Evolutionary conservation across 1,140 invertebrate species (phyloP), one percentile per base, ranked within the genome.

Genomic region (Manduca sexta): DNA sequence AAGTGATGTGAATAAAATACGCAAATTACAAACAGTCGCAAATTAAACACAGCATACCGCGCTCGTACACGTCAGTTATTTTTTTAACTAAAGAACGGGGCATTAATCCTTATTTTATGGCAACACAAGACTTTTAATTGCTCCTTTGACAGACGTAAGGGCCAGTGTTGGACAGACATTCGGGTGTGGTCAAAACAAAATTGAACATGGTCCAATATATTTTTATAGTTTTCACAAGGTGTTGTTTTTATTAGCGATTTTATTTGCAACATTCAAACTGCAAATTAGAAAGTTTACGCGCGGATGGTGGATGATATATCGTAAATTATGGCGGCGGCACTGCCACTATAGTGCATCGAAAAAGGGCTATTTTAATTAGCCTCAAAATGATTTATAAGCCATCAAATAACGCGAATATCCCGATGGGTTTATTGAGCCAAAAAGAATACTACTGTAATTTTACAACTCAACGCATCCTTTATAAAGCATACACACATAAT

Each of bases 261-360:
- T 71, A 69, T 67, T 64, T 61, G 61, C 56, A 60, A 55, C 54
- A 62, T 47, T 53, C 69, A 54, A 54, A 33, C 52, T 60, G 70
- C 71, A 81, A 82, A 83, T 84, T 82, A 82, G 79, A 84, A 83
- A 80, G 76, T 74, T 83, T 83, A 75, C 69, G 68, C 62, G 64
- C 57, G 58, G 64, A 72, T 65, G 62, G 66, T 57, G 49, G 66
- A 60, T 44, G 50, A 71, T 50, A 72, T 76, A 69, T 78, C 78
- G 74, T 84, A 84, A 82, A 84, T 77, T 72, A 80, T 62, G 58
- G 67, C 72, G 64, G 58, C 70, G 58, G 68, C 55, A 73, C 72
- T 57, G 62, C 71, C 54, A 63, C 56, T 68, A 17, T 35, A 35
- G 49, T 60, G 42, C 60, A 64, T 56, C 56, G 47, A 64, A 69